phyloP scores from a whole-genome alignment of 1,140 invertebrate genomes.

The Meloidogyne chitwoodi region DNA sequence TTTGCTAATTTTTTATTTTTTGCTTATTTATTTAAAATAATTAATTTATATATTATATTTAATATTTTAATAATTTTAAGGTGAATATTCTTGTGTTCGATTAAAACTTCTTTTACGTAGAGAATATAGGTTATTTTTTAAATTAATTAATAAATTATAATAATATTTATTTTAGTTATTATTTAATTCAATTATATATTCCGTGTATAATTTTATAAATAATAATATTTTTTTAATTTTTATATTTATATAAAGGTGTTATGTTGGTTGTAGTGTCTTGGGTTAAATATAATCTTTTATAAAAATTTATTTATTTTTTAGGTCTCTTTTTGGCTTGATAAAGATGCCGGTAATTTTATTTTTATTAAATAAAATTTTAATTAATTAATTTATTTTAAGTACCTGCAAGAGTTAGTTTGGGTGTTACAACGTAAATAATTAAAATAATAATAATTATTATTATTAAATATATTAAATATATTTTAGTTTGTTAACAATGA shows the following conservation, averaged over 20 bases:
- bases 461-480: no score
- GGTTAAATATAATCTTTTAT: slow-evolving; percentile 60
- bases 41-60: neutral
- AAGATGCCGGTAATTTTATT: slow-evolving; percentile 33
- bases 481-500: slow-evolving; percentile 70
- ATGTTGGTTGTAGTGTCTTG: slow-evolving; percentile 16
- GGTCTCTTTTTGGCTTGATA: slow-evolving; percentile 93
- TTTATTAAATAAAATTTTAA: no score
- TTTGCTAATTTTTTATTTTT: neutral
- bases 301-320: slow-evolving; percentile 63
- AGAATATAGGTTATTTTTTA: slow-evolving; percentile 61
- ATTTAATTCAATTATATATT: slow-evolving; percentile 75
- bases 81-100: slow-evolving; percentile 66
- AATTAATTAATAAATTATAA: neutral
- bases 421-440: slow-evolving; percentile 75
- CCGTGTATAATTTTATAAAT: slow-evolving; percentile 48
- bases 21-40: neutral
- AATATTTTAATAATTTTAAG: slow-evolving; percentile 63
- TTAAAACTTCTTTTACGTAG: slow-evolving; percentile 58
- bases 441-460: neutral
- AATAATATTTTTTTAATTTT: slow-evolving; percentile 41
- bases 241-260: slow-evolving; percentile 33
- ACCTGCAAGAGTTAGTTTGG: slow-evolving; percentile 84
- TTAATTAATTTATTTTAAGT: slow-evolving; percentile 62
- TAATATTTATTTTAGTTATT: slow-evolving; percentile 74